These are phyloP conservation scores for Cryptocephalus moraei DNA, from an alignment of 2,888 invertebrate species.

Conservation along the genomic window DNA sequence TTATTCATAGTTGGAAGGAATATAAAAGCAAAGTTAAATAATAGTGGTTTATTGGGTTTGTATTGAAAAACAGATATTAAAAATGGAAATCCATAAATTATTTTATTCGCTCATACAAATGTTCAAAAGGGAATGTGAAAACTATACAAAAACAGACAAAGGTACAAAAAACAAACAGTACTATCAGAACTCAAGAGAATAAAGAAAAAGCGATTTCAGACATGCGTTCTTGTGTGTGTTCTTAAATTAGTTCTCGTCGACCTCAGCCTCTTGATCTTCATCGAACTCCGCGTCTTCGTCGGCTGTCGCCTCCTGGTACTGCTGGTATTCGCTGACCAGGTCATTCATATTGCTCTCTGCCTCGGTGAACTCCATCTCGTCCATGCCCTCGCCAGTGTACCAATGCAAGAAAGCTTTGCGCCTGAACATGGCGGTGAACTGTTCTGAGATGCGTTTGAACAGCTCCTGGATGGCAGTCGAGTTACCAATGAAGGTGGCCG, in stretches of 20 bases:
- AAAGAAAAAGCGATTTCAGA: constrained; percentile 13
- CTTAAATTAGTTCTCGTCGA: constrained; percentile 48
- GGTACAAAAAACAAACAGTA: constrained; percentile 23
- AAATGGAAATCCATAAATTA: no score
- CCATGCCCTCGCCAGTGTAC: constrained; percentile 90
- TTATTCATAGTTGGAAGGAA: no score
- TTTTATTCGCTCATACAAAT: no score
- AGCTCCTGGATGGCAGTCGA: constrained; percentile 88
- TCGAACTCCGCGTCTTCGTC: constrained; percentile 77
- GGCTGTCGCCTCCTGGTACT: constrained; percentile 84
- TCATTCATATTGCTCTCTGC: constrained; percentile 95
- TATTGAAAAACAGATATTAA: no score
- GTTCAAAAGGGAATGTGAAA: constrained; percentile 28
- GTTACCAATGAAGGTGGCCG: constrained; percentile 90
- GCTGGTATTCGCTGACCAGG: constrained; percentile 87
- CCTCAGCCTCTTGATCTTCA: constrained; percentile 63
- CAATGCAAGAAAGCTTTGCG: constrained; percentile 96
- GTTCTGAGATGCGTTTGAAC: constrained; percentile 85
- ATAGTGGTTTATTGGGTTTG: no score
- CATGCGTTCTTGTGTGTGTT: constrained; percentile 3
- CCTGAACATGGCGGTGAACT: constrained; percentile 93
- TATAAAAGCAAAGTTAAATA: no score
- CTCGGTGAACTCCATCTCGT: constrained; percentile 95
- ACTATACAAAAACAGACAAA: constrained; percentile 27
- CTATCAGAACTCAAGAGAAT: constrained; percentile 6